Evolutionary conservation across 2,113 vertebrate species (phyloP).

Genomic region (Falcunculus frontatus): DNA sequence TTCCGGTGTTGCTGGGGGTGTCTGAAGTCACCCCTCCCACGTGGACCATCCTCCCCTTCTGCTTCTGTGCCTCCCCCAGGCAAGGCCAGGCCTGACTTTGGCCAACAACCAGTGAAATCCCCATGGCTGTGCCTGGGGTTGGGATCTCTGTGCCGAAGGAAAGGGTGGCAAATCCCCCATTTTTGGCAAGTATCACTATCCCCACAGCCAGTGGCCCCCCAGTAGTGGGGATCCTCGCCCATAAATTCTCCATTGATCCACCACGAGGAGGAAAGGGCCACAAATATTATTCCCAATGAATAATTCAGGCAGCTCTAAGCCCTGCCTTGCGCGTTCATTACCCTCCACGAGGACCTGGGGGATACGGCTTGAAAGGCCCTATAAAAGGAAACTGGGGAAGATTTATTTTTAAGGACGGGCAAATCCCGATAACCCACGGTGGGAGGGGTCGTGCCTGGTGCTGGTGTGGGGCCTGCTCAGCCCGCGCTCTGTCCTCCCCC

Average conservation of each 20-base stretch:
- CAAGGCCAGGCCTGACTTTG: neutral
- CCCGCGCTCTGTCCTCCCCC: neutral
- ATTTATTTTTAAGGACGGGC: slow-evolving; percentile 40
- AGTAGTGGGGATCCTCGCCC: neutral
- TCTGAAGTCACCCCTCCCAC: neutral
- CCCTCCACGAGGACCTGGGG: slow-evolving; percentile 53
- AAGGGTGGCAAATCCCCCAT: neutral
- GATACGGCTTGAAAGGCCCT: slow-evolving; percentile 44
- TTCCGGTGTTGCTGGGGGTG: no score
- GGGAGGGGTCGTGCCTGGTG: neutral
- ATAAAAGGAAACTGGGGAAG: neutral
- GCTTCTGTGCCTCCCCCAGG: neutral
- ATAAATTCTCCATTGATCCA: slow-evolving; percentile 52
- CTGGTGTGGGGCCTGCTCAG: neutral
- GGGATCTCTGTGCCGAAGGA: neutral
- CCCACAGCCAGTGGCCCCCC: neutral
- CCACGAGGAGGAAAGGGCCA: slow-evolving; percentile 23
- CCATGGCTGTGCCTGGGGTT: neutral
- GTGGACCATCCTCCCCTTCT: neutral
- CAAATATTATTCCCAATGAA: slow-evolving; percentile 60
- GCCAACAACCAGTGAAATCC: accelerated
- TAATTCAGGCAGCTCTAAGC: slow-evolving; percentile 55
- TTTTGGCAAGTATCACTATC: neutral
- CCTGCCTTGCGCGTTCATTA: slow-evolving; percentile 10
- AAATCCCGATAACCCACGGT: neutral